Evolutionary conservation across 2,797 vertebrate species (phyloP).

Genomic region (Lemur catta): DNA sequence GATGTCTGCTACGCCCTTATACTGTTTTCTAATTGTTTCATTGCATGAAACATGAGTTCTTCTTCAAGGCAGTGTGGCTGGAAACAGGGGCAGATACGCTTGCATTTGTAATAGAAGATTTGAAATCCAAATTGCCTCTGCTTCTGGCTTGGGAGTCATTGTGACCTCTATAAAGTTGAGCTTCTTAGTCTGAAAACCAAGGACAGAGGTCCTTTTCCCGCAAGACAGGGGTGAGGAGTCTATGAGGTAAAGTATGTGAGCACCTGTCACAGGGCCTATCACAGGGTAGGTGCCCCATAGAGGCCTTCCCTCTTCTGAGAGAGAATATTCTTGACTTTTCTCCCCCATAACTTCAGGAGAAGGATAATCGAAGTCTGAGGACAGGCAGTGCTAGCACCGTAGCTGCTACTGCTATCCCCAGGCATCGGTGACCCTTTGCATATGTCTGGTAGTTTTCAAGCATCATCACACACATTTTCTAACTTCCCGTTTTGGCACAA

Average conservation of each 20-base stretch:
- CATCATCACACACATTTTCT: background rate
- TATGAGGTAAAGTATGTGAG: background rate
- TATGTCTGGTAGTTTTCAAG: background rate
- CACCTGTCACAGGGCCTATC: background rate
- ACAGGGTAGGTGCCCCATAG: no score
- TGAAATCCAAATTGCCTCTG: background rate
- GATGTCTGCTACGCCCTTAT: background rate
- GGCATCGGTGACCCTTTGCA: background rate
- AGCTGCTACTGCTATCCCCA: background rate
- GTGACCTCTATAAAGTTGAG: background rate
- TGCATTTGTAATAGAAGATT: background rate
- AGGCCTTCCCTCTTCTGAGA: background rate
- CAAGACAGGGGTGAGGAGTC: background rate
- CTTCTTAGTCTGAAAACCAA: constrained; percentile 11
- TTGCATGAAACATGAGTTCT: background rate
- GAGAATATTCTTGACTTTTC: background rate
- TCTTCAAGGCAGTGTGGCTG: background rate
- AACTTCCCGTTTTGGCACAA: background rate
- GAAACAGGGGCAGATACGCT: background rate
- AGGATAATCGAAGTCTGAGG: background rate
- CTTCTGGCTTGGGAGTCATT: background rate
- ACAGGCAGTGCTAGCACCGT: rapidly evolving
- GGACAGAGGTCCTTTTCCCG: background rate
- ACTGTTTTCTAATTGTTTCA: background rate
- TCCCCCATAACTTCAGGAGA: background rate